Conservation (phyloP, 2,888 invertebrate species). For the Plusia festucae region DNA sequence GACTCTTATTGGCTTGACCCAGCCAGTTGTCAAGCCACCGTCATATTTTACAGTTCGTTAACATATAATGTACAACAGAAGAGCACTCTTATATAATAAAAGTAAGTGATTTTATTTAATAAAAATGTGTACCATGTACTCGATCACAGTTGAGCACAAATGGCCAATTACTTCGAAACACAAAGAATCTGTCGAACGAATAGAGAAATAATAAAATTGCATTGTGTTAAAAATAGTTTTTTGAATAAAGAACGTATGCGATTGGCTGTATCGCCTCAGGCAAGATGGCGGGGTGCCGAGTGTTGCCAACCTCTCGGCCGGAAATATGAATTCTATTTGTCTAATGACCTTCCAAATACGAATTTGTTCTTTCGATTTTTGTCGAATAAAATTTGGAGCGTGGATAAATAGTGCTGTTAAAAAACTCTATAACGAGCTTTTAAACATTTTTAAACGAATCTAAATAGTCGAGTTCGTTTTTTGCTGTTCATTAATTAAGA, state of each 20-base stretch:
- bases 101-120: slow-evolving; percentile 29
- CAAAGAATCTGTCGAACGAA: slow-evolving; percentile 72
- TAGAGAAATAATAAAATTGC: slow-evolving; percentile 75
- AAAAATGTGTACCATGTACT: slow-evolving; percentile 32
- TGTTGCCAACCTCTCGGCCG: slow-evolving; percentile 80
- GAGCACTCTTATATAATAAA: slow-evolving; percentile 1
- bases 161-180: slow-evolving; percentile 73
- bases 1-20: not conserved
- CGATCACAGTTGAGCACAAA: slow-evolving; percentile 41
- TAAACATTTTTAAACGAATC: slow-evolving; percentile 19
- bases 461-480: slow-evolving; percentile 24
- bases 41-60: not conserved
- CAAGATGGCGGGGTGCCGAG: slow-evolving; percentile 85
- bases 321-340: slow-evolving; percentile 85
- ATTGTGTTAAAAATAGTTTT: slow-evolving; percentile 76
- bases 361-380: slow-evolving; percentile 57
- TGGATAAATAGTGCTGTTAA: slow-evolving; percentile 25
- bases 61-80: not conserved
- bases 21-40: not conserved
- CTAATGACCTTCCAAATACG: slow-evolving; percentile 76
- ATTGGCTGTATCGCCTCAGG: slow-evolving; percentile 84
- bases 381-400: slow-evolving; percentile 19
- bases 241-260: slow-evolving; percentile 81
- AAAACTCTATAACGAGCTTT: slow-evolving; percentile 17
- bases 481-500: slow-evolving; percentile 23